Evolutionary conservation across 2,888 invertebrate species (phyloP).

Genomic region (Brachylomia viminalis): DNA sequence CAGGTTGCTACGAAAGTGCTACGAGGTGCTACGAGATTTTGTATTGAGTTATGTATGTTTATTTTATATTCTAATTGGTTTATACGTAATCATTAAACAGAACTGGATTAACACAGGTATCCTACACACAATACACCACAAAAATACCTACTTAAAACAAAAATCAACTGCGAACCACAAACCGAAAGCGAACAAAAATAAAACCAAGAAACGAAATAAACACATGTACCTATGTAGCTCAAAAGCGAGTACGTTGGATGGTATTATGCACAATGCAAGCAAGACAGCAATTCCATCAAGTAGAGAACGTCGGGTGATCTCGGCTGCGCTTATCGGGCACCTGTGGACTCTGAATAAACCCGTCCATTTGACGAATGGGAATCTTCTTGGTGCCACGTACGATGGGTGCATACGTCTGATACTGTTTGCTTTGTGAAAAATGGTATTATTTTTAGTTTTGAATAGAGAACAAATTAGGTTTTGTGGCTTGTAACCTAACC

Average conservation of each 20-base stretch:
- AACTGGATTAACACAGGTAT: background rate
- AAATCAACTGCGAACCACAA: background rate
- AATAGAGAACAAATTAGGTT: background rate
- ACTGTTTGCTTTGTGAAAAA: constrained; percentile 38
- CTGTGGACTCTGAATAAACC: constrained; percentile 85
- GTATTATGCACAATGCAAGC: constrained; percentile 78
- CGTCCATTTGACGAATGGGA: constrained; percentile 80
- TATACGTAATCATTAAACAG: too few relatives aligned
- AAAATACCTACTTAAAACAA: background rate
- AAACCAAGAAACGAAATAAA: constrained; percentile 41
- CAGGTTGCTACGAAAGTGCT: constrained; percentile 16
- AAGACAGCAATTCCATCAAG: constrained; percentile 84
- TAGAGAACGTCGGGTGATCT: constrained; percentile 76
- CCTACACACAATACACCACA: background rate
- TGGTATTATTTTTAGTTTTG: constrained; percentile 23
- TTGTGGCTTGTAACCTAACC: background rate
- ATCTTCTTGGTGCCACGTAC: constrained; percentile 48
- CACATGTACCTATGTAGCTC: constrained; percentile 40
- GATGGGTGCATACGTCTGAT: constrained; percentile 45
- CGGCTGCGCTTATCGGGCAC: constrained; percentile 83
- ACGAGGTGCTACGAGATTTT: constrained; percentile 8
- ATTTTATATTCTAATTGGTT: background rate
- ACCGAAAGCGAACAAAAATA: constrained; percentile 10
- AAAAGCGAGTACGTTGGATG: constrained; percentile 61
- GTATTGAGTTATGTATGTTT: background rate